A percentile compares a stretch with the other conserved stretches of the same genome.
phyloP scores from a whole-genome alignment of 2,888 invertebrate genomes.

The Yponomeuta malinellus region DNA sequence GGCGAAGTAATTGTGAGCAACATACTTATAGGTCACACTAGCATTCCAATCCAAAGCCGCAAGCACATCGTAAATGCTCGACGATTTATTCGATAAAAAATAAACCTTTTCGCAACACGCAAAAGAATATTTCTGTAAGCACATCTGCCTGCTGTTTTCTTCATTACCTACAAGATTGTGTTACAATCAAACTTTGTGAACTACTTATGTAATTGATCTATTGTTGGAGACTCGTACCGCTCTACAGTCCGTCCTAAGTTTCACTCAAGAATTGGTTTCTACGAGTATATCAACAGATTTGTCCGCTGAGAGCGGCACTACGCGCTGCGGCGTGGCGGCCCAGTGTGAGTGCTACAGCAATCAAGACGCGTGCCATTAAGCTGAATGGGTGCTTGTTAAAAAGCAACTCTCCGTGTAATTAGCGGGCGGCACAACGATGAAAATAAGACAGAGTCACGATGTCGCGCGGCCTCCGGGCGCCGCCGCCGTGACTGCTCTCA shows the following conservation, averaged over 20 bases:
- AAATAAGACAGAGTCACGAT: conserved; percentile 49
- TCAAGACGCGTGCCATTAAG: conserved; percentile 45
- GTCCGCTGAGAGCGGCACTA: no score
- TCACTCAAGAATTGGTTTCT: no score
- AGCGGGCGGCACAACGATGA: conserved; percentile 50
- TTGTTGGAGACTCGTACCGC: no score
- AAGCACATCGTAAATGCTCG: conserved; percentile 11
- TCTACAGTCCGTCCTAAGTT: no score
- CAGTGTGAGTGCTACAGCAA: background rate
- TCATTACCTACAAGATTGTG: background rate
- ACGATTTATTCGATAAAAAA: background rate
- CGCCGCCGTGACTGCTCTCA: conserved; percentile 59
- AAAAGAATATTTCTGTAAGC: background rate
- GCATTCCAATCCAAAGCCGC: conserved; percentile 8
- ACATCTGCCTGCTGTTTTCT: background rate
- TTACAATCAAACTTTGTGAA: no score
- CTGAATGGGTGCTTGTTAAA: conserved; percentile 65
- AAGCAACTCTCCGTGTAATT: conserved; percentile 59
- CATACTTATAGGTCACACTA: conserved; percentile 5
- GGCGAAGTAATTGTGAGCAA: conserved; percentile 9
- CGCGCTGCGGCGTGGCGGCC: no score
- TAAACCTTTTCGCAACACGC: background rate
- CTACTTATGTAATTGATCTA: no score
- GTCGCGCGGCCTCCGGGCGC: conserved; percentile 55
- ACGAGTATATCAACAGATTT: no score